A percentile compares a stretch with the other conserved stretches of the same genome.
Conservation (phyloP, 2,888 invertebrate species). For the Leptinotarsa rubiginosa region DNA sequence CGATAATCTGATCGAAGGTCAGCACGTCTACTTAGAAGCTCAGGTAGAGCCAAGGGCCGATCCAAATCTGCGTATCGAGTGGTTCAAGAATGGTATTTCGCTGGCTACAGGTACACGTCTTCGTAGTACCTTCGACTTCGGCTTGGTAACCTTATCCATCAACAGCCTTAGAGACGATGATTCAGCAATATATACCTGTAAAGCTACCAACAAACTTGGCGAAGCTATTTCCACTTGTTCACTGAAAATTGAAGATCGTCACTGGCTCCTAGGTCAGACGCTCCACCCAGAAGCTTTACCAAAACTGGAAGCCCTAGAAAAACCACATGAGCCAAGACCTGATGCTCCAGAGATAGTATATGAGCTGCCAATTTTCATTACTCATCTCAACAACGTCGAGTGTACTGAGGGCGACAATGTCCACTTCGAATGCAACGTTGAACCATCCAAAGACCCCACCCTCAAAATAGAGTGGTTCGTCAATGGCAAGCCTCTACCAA, state of each 20-base stretch:
- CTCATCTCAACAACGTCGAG: slow-evolving; percentile 90
- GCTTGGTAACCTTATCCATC: slow-evolving; percentile 91
- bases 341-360: slow-evolving; percentile 82
- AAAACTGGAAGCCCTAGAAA: slow-evolving; percentile 87
- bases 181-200: slow-evolving; percentile 95
- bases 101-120: slow-evolving; percentile 89
- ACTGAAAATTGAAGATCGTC: slow-evolving; percentile 88
- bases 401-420: slow-evolving; percentile 89
- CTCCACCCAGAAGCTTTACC: slow-evolving; percentile 90
- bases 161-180: slow-evolving; percentile 90
- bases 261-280: slow-evolving; percentile 88
- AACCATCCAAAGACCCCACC: slow-evolving; percentile 91
- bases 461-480: slow-evolving; percentile 95
- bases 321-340: slow-evolving; percentile 75
- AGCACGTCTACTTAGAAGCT: slow-evolving; percentile 88
- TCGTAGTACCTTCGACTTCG: slow-evolving; percentile 96
- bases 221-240: slow-evolving; percentile 94
- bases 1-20: slow-evolving; percentile 87
- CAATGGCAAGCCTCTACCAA: slow-evolving; percentile 89
- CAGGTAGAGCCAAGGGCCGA: slow-evolving; percentile 92
- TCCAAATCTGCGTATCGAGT: slow-evolving; percentile 88
- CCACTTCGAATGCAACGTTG: slow-evolving; percentile 92
- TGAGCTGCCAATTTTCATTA: slow-evolving; percentile 89
- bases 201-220: slow-evolving; percentile 91
- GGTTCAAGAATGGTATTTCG: slow-evolving; percentile 92